Percentiles rank a stretch among this genome's conserved stretches.
phyloP scores from a whole-genome alignment of 2,113 vertebrate species.

The Podarcis raffonei region DNA sequence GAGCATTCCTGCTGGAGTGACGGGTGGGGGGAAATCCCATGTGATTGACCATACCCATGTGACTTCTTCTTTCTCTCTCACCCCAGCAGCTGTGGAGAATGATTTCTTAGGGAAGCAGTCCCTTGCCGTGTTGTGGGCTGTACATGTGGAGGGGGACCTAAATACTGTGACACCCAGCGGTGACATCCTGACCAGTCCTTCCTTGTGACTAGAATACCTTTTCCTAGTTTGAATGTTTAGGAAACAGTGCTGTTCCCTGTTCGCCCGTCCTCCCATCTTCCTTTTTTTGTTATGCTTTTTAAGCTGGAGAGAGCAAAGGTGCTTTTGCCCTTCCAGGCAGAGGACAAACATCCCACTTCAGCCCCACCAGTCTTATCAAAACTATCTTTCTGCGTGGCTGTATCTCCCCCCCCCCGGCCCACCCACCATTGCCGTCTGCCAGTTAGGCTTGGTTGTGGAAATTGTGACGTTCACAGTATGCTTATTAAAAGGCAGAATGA shows the following conservation, averaged over 20 bases:
- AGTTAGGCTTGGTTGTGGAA: conserved; percentile 2
- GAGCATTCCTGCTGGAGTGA: no score
- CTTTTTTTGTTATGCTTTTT: not conserved
- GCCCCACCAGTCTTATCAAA: not conserved
- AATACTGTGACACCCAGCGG: not conserved
- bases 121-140: not conserved
- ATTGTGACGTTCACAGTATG: not conserved
- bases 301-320: not conserved
- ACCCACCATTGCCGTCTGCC: not conserved
- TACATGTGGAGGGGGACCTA: not conserved
- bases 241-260: not conserved
- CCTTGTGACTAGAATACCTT: not conserved
- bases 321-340: not conserved
- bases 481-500: not conserved
- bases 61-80: not conserved
- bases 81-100: not conserved
- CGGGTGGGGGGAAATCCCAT: not conserved
- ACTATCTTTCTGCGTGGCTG: not conserved
- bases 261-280: no score
- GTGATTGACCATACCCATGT: not conserved
- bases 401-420: rapidly evolving
- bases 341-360: not conserved
- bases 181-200: not conserved
- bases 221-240: not conserved
- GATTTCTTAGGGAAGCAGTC: not conserved